phyloP scores from a whole-genome alignment of 2,888 invertebrate genomes.

The Cancer borealis region DNA sequence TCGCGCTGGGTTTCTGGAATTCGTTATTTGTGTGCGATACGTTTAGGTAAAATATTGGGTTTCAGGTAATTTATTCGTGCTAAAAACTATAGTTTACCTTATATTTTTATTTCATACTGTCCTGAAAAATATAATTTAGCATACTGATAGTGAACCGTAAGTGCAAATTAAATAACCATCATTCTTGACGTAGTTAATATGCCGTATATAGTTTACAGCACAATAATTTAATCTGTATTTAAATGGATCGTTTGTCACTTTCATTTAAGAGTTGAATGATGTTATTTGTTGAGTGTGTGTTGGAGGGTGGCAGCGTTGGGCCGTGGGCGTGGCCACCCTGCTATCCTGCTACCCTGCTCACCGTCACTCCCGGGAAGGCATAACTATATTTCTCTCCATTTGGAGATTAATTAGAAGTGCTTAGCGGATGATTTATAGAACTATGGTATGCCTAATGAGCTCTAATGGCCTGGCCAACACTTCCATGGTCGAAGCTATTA shows the following conservation, averaged over 20 bases:
- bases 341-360: not conserved
- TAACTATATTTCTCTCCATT: conserved; percentile 10
- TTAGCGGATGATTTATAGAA: conserved; percentile 10
- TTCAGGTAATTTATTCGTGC: not conserved
- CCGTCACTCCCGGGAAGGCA: not conserved
- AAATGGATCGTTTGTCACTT: no score
- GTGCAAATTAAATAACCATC: not conserved
- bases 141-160: not conserved
- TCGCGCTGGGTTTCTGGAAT: not conserved
- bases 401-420: not conserved
- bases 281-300: not conserved
- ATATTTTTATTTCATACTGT: not conserved
- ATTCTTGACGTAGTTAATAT: not conserved
- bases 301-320: not conserved
- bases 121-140: not conserved
- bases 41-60: not conserved
- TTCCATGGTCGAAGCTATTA: not conserved
- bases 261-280: no score
- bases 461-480: not conserved
- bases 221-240: no score
- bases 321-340: no score
- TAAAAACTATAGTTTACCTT: not conserved
- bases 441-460: conserved; percentile 23
- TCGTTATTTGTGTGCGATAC: not conserved
- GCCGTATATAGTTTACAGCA: no score